Evolutionary conservation across 1,140 invertebrate species (phyloP), one percentile per base, ranked within the genome.

Genomic region (Hypothenemus hampei): DNA sequence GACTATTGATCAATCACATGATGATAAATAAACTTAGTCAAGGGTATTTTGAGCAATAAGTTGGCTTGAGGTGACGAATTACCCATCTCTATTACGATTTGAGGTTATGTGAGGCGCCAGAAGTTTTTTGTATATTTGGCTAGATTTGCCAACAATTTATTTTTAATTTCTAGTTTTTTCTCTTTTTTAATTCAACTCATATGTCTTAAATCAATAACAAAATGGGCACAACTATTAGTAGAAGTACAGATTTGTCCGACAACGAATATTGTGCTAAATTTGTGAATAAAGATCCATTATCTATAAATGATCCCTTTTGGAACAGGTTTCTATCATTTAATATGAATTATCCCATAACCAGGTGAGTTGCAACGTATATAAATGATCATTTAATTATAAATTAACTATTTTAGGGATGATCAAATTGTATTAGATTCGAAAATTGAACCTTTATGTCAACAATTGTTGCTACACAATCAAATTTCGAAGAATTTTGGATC

Each of bases 241-340:
- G 81, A 64, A 83, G 89, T 64, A 82, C 82, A 48, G 89, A 94
- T 65, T 75, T 97, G 46, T 79, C 83, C 35, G 79, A 80, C 48
- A 97, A 97, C 78, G 83, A 88, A 60, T 83, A 87, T 65, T 73
- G 97, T 22, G 75, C 80, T 46, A 77, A 79, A 45, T 89, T 97
- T 69, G 85, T 86, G 57, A 83, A 88, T 0, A 81, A 81, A 37
- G 83, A 91, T 58, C 68, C 83, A 10, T 89, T 98, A 63, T 78
- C 83, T n/a, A 77, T 82, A 18, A 92, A 93, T 74, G 90, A 96
- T 75, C 84, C 86, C 8, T 97, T 93, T 71, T 98, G 95, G 95
- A 92, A 92, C 69, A 83, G 86, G 59, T 79, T 98, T 45, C 75
- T 98, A 10, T 89, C 93, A 1, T 98, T 94, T 62, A 91, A 93